Evolutionary conservation across 2,888 invertebrate genomes (phyloP).

Genomic region (Eledone cirrhosa): DNA sequence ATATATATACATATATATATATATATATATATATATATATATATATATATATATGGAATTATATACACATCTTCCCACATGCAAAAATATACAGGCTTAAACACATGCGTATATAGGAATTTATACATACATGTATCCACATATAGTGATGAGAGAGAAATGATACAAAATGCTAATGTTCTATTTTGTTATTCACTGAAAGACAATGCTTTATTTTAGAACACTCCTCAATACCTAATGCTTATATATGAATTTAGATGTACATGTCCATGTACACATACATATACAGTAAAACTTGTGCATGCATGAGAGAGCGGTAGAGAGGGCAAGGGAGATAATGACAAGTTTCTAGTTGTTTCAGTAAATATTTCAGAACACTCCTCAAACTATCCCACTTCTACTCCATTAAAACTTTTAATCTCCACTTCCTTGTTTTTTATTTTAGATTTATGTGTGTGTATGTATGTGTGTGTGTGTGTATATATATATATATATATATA

Average conservation of each 20-base stretch:
- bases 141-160: too few relatives aligned
- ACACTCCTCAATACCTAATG: too few relatives aligned
- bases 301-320: too few relatives aligned
- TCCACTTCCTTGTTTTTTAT: too few relatives aligned
- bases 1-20: neutral
- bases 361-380: too few relatives aligned
- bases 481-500: neutral
- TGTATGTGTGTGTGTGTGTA: neutral
- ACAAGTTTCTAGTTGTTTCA: too few relatives aligned
- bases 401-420: too few relatives aligned
- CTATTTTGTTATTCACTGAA: too few relatives aligned
- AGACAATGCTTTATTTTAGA: too few relatives aligned
- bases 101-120: neutral
- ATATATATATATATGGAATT: neutral
- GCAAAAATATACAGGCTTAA: neutral
- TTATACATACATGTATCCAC: neutral
- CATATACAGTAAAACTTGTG: neutral
- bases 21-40: neutral
- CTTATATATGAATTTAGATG: neutral
- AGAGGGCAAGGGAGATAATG: too few relatives aligned
- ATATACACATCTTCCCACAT: neutral
- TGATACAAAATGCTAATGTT: too few relatives aligned
- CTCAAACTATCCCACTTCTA: too few relatives aligned
- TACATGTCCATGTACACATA: neutral
- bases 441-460: neutral